Evolutionary conservation across 1,140 invertebrate species (phyloP), one percentile per base, ranked within the genome.

Genomic region (Papilio helenus): DNA sequence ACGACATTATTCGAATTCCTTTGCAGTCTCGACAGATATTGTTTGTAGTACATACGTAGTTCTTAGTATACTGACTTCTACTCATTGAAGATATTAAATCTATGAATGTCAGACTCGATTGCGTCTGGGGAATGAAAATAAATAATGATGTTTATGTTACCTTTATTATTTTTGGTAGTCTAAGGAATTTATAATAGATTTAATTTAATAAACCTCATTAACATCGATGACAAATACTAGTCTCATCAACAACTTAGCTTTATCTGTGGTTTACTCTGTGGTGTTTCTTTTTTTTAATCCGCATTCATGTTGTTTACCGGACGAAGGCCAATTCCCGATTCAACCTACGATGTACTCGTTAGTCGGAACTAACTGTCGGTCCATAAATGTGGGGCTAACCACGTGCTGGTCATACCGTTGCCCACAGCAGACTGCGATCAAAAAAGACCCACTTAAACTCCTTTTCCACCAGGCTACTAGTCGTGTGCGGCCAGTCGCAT

Each of bases 331-430:
- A 80, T 79, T 79, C 58, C 51, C 49, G 79, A 81, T 81, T 81
- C 79, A 81, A 46, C 34, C 42, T 46, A 58, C 76, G 23, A 73
- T 72, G 61, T 76, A 73, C 72, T 80, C 82, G 82, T 82, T 82
- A 82, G 73, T 80, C 79, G 71, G 80, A 82, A 80, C 80, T 86
- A 87, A 87, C 85, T 87, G 86, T 86, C 84, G 72, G 61, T 80
- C 81, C 82, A 81, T 86, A 84, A 80, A 83, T 77, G 82, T 82
- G 72, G 80, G 76, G 80, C 72, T 76, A 58, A 73, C 82, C 87
- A 86, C 84, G 84, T 85, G 85, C 83, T 84, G 81, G 79, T 71
- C 81, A 82, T 83, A 82, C 82, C 79, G 83, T 81, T 85, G 74
- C 26, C 79, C 79, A 80, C 23, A 23, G 29, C 16, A 18, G 26